phyloP scores from a whole-genome alignment of 2,113 vertebrate species.

The Aegithalos caudatus region DNA sequence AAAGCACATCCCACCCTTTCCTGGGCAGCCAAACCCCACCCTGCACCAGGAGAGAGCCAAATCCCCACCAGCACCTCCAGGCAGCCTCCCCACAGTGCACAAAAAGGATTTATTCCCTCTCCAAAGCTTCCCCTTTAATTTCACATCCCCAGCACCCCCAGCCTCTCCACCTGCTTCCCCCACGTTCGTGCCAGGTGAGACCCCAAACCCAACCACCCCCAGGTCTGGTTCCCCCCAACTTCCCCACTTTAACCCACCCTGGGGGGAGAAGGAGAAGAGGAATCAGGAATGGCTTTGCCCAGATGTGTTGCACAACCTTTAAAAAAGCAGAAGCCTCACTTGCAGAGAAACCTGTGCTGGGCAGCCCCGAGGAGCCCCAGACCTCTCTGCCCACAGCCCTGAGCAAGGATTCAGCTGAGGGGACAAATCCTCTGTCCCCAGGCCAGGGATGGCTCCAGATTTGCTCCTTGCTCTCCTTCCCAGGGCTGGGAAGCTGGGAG shows the following conservation, averaged over 20 bases:
- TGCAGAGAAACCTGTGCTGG: background rate
- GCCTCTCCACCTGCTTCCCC: background rate
- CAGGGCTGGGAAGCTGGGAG: background rate
- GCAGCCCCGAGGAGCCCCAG: background rate
- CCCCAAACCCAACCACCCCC: background rate
- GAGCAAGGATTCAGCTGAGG: background rate
- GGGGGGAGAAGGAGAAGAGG: slow-evolving; percentile 8
- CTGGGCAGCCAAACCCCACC: background rate
- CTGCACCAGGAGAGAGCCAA: background rate
- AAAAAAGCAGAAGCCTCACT: slow-evolving; percentile 48
- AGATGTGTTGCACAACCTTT: slow-evolving; percentile 6
- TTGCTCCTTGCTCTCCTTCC: background rate
- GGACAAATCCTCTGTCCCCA: background rate
- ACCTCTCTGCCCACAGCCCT: slow-evolving; percentile 10
- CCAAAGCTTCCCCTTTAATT: background rate
- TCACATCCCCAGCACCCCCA: background rate
- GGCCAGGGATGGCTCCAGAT: rapidly evolving
- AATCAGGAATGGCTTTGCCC: slow-evolving; percentile 11
- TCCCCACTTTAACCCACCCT: background rate
- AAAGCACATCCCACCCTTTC: background rate
- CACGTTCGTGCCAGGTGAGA: background rate
- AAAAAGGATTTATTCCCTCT: background rate
- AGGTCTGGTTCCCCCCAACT: background rate
- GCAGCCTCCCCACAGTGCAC: rapidly evolving
- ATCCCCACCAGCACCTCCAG: background rate